Percentiles rank a stretch among this genome's conserved stretches.
Conservation (phyloP, 2,113 vertebrate species). For the Cervus canadensis region DNA sequence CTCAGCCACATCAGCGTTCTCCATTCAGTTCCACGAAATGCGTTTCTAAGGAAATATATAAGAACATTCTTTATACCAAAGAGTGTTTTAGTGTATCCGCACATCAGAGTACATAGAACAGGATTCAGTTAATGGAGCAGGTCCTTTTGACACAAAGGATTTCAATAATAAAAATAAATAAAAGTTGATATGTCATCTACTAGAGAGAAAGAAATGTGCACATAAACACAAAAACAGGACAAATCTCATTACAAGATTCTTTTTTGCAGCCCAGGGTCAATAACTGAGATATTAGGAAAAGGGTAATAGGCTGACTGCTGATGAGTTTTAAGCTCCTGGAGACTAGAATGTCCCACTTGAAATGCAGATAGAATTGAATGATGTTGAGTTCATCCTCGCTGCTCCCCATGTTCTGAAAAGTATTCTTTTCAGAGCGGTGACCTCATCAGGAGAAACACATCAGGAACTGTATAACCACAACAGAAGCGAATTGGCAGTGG, state of each 20-base stretch:
- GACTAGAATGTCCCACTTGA: background rate
- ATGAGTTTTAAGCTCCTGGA: background rate
- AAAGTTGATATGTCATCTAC: background rate
- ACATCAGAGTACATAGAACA: background rate
- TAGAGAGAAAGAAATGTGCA: background rate
- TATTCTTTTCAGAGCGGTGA: background rate
- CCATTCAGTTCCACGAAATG: background rate
- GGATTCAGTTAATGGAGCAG: constrained; percentile 28
- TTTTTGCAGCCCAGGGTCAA: constrained; percentile 37
- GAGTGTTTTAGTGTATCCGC: constrained; percentile 26
- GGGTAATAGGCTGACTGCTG: background rate
- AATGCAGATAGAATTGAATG: background rate
- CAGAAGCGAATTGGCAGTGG: rapidly evolving
- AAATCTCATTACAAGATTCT: constrained; percentile 27
- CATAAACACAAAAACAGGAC: background rate
- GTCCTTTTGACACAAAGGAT: background rate
- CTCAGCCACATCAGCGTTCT: constrained; percentile 9
- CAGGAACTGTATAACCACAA: background rate
- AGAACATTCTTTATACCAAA: background rate
- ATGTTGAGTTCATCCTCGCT: background rate
- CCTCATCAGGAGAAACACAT: background rate
- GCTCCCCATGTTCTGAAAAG: background rate
- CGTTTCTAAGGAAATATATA: constrained; percentile 45
- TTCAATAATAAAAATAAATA: background rate
- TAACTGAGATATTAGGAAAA: background rate